A percentile compares a stretch with the other conserved stretches of the same genome.
phyloP scores from a whole-genome alignment of 2,797 vertebrate genomes.

The Gadopsis marmoratus region DNA sequence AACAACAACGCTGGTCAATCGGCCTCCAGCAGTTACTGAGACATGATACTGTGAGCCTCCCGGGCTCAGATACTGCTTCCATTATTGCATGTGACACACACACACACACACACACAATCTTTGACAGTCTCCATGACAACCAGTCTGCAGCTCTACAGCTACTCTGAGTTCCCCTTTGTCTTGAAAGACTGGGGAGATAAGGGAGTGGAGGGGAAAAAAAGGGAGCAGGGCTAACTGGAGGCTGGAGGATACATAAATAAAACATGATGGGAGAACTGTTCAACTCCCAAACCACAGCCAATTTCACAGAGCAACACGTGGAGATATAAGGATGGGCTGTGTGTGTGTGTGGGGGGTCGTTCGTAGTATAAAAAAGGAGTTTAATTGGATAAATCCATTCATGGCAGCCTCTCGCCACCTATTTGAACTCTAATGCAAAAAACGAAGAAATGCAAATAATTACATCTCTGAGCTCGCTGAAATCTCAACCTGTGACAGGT shows the following conservation, averaged over 20 bases:
- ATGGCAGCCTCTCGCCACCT: slow-evolving; percentile 6
- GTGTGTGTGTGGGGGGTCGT: slow-evolving; percentile 1
- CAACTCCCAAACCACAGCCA: slow-evolving; percentile 49
- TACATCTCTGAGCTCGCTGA: slow-evolving; percentile 54
- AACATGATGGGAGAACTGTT: slow-evolving; percentile 73
- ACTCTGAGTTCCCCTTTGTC: slow-evolving; percentile 84
- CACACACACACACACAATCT: slow-evolving; percentile 65
- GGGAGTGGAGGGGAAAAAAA: slow-evolving; percentile 51
- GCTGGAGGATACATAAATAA: slow-evolving; percentile 79
- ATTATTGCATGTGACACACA: slow-evolving; percentile 71
- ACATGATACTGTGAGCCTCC: slow-evolving; percentile 72
- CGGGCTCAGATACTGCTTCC: slow-evolving; percentile 68
- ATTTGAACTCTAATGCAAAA: slow-evolving; percentile 39
- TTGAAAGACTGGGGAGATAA: slow-evolving; percentile 82
- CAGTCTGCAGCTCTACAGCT: slow-evolving; percentile 80
- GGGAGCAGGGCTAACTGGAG: slow-evolving; percentile 66
- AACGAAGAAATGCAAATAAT: slow-evolving; percentile 42
- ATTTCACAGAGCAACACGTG: slow-evolving; percentile 62
- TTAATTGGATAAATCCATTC: slow-evolving; percentile 63
- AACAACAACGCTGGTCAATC: slow-evolving; percentile 59
- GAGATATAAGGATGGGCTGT: slow-evolving; percentile 31
- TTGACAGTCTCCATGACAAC: slow-evolving; percentile 90
- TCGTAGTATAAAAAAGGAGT: slow-evolving; percentile 14
- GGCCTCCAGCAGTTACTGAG: slow-evolving; percentile 68
- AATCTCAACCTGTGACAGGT: slow-evolving; percentile 61